Conservation (phyloP, 2,797 vertebrate genomes). For the Anolis apletophallus region DNA sequence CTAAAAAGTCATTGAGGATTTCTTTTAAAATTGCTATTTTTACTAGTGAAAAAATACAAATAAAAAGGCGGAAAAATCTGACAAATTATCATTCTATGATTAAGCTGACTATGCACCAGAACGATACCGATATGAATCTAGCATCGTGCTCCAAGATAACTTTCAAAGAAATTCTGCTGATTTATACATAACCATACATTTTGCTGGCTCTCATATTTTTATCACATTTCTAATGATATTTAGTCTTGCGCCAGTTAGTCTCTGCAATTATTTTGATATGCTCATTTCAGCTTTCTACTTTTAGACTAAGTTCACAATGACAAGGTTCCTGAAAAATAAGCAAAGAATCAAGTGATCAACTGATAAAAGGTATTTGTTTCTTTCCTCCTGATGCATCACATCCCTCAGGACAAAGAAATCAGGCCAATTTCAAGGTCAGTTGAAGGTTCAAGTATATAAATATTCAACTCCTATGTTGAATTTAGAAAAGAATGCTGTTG, state of each 20-base stretch:
- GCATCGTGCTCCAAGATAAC: conserved; percentile 42
- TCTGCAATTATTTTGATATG: neutral
- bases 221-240: conserved; percentile 3
- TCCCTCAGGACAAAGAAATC: neutral
- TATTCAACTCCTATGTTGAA: conserved; percentile 2
- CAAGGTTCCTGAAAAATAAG: neutral
- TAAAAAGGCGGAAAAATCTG: neutral
- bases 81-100: conserved; percentile 43
- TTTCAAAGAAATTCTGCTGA: neutral
- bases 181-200: neutral
- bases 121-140: conserved; percentile 48
- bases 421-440: neutral
- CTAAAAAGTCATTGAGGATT: conserved; percentile 18
- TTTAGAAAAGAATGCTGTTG: conserved; percentile 15
- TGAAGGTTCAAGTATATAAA: neutral
- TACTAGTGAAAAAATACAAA: too few relatives aligned
- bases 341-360: neutral
- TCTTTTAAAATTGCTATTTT: neutral
- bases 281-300: neutral
- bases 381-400: too few relatives aligned
- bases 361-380: too few relatives aligned
- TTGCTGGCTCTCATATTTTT: conserved; percentile 20
- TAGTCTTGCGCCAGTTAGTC: neutral
- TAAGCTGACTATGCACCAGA: conserved; percentile 48
- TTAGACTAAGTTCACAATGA: neutral